phyloP scores from a whole-genome alignment of 2,888 invertebrate species.

The Drosophila sordidula region DNA sequence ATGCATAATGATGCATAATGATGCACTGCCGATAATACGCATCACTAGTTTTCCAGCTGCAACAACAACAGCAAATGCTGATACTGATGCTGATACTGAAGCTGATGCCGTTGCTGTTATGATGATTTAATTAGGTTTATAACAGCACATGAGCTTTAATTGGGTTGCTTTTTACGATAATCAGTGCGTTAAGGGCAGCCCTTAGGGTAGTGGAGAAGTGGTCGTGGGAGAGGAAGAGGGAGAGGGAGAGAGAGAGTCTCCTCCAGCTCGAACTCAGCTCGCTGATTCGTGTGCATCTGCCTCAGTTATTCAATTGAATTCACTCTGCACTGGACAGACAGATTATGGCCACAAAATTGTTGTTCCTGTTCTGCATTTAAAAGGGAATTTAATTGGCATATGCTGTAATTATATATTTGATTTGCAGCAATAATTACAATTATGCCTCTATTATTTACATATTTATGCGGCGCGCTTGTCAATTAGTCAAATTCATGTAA shows the following conservation, averaged over 20 bases:
- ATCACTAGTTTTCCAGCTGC: constrained; percentile 36
- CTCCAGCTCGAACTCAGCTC: constrained; percentile 4
- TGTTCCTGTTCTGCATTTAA: constrained; percentile 45
- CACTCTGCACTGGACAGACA: constrained; percentile 9
- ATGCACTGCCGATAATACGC: constrained; percentile 62
- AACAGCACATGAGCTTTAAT: constrained; percentile 68
- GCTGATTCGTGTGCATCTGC: constrained; percentile 51
- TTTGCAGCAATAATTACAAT: constrained; percentile 64
- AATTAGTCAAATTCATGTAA: constrained; percentile 64
- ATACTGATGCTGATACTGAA: constrained; percentile 9
- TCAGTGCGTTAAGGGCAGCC: constrained; percentile 47
- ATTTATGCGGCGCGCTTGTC: constrained; percentile 53
- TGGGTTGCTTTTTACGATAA: constrained; percentile 64
- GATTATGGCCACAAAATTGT: constrained; percentile 49
- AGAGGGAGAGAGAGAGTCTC: constrained; percentile 8
- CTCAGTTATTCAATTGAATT: constrained; percentile 55
- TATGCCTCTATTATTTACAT: constrained; percentile 62
- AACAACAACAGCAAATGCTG: constrained; percentile 23
- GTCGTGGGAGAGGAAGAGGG: constrained; percentile 11
- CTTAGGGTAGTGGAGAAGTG: neutral
- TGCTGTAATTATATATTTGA: constrained; percentile 61
- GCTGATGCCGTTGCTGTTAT: constrained; percentile 17
- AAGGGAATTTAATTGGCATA: constrained; percentile 71
- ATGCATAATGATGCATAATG: constrained; percentile 42
- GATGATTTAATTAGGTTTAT: constrained; percentile 57